A percentile compares a stretch with the other conserved stretches of the same genome.
These are phyloP conservation scores for Epistrophe eligans DNA, from an alignment of 2,888 invertebrate genomes.

Conservation along the genomic window DNA sequence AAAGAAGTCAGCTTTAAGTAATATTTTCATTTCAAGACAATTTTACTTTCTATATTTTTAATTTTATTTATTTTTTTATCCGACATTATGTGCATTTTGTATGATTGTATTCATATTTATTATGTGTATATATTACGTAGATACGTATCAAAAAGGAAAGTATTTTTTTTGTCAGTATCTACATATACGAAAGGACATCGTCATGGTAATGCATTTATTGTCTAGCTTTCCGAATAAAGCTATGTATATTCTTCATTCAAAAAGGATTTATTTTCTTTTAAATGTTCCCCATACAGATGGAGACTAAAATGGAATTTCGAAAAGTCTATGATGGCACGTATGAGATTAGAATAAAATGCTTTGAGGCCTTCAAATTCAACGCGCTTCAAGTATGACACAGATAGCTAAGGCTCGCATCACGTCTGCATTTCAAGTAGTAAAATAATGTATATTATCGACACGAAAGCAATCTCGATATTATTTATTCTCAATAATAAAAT, in stretches of 20 bases:
- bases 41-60: too few relatives aligned
- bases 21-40: too few relatives aligned
- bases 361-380: conserved; percentile 12
- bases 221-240: background rate
- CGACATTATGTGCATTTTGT: too few relatives aligned
- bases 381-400: conserved; percentile 6
- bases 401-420: conserved; percentile 4
- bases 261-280: background rate
- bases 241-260: background rate
- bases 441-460: background rate
- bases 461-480: conserved; percentile 9
- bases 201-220: background rate
- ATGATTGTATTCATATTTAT: too few relatives aligned
- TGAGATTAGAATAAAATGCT: conserved; percentile 21
- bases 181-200: background rate
- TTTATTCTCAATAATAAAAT: conserved; percentile 15
- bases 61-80: too few relatives aligned
- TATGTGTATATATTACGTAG: background rate
- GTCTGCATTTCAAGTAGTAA: conserved; percentile 23
- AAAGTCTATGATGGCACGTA: conserved; percentile 32
- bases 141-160: background rate
- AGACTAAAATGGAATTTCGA: background rate
- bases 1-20: too few relatives aligned
- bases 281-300: background rate
- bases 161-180: background rate